Evolutionary conservation across 1,140 invertebrate genomes (phyloP).

Genomic region (Portunus trituberculatus): DNA sequence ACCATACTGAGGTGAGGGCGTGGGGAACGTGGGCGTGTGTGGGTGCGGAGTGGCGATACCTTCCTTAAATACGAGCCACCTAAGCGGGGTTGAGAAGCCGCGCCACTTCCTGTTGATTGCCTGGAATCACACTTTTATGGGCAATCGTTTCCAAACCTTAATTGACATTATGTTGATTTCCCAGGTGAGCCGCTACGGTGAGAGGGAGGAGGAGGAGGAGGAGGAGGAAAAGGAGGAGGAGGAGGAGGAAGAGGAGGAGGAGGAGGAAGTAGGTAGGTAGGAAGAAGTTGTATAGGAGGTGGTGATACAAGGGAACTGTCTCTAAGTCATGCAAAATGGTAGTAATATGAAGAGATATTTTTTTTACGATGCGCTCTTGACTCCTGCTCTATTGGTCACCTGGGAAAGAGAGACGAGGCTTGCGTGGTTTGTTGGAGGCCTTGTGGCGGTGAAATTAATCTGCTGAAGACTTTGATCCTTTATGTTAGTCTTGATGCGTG

Average conservation of each 20-base stretch:
- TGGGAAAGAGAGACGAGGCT: background rate
- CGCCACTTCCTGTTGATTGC: conserved; percentile 3
- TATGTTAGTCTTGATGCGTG: too few species aligned
- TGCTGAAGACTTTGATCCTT: background rate
- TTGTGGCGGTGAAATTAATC: background rate
- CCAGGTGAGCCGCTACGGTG: background rate
- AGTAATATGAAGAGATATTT: background rate
- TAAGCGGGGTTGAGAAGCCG: background rate
- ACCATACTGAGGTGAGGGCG: too few species aligned
- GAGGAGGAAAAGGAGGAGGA: background rate
- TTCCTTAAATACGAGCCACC: background rate
- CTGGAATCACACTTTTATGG: conserved; percentile 49
- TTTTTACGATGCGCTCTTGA: background rate
- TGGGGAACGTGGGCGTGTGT: too few species aligned
- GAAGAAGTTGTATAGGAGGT: background rate
- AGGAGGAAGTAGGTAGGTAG: background rate
- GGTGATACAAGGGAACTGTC: background rate
- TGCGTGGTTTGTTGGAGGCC: background rate
- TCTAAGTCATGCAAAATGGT: background rate
- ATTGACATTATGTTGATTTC: conserved; percentile 59
- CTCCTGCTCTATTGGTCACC: background rate
- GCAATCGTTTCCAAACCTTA: conserved; percentile 41
- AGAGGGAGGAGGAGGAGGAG: conserved; percentile 11
- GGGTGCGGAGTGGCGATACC: background rate
- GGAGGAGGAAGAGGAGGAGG: background rate